phyloP scores from a whole-genome alignment of 2,888 invertebrate species.

The Folsomia manolachei region DNA sequence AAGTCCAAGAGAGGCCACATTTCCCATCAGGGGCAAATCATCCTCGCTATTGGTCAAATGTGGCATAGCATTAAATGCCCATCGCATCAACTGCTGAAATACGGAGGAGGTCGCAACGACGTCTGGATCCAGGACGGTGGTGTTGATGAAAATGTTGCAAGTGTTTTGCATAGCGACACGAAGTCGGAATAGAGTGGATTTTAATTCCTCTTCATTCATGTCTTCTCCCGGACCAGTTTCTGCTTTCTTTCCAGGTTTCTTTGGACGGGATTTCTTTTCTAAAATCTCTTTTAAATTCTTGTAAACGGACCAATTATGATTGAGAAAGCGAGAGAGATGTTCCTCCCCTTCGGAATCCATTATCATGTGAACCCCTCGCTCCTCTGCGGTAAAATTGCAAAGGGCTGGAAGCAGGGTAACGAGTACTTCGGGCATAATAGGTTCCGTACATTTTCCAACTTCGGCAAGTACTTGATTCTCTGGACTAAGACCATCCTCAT shows the following conservation, averaged over 20 bases:
- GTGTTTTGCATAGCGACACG: conserved; percentile 80
- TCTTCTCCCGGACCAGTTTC: conserved; percentile 58
- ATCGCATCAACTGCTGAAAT: conserved; percentile 68
- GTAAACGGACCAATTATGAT: conserved; percentile 82
- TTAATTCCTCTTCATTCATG: conserved; percentile 68
- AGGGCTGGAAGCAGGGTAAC: conserved; percentile 81
- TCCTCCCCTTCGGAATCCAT: conserved; percentile 66
- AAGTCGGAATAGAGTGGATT: conserved; percentile 75
- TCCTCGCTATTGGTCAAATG: conserved; percentile 56
- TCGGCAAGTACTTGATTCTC: conserved; percentile 48
- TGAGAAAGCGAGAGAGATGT: conserved; percentile 72
- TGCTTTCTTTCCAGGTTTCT: conserved; percentile 44
- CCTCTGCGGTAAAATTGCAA: conserved; percentile 88
- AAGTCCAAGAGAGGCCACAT: conserved; percentile 77
- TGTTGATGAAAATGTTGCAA: conserved; percentile 88
- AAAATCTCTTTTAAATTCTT: conserved; percentile 69
- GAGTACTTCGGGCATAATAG: conserved; percentile 63
- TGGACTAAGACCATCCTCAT: conserved; percentile 47
- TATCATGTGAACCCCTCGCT: conserved; percentile 58
- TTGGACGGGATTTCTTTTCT: conserved; percentile 45
- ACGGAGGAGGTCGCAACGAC: conserved; percentile 76
- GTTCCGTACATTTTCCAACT: conserved; percentile 48
- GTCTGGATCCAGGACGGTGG: conserved; percentile 82
- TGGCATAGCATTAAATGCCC: conserved; percentile 47
- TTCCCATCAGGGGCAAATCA: conserved; percentile 80